Evolutionary conservation across 2,888 invertebrate species (phyloP), one percentile per base, ranked within the genome.

Genomic region (Agelastica alni): DNA sequence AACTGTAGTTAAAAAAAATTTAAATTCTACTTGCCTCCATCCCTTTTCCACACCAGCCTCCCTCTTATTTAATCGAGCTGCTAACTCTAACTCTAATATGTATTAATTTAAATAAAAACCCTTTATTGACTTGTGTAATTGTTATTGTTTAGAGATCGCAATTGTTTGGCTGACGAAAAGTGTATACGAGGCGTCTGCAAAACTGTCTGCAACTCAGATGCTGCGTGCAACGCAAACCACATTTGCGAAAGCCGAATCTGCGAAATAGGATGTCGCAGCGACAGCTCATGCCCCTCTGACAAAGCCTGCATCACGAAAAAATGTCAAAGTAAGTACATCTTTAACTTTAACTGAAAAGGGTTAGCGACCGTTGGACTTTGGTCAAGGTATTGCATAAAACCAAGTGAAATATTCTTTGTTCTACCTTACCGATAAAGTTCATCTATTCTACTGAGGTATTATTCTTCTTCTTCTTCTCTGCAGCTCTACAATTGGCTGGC

Each of bases 171-270:
- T 10, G 91, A 93, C 70, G 93, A 94, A 76, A 85, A 90, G 64
- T 95, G 95, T 74, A 85, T 93, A 61, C 82, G 85, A 49, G 92
- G 91, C 36, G 83, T 88, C 46, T 94, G 94, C 70, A 87, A 89
- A 75, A 82, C 88, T 1, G 86, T 94, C 20, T 95, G 94, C 71
- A 94, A 93, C 71, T 91, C 87, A 46, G 93, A 95, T 72, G 83
- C 86, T 9, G 86, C 88, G 55, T 95, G 94, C 70, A 84, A 84
- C 13, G 80, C 83, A 9, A 87, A 89, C 62, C 90, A 93, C 75
- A 92, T 95, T 66, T 95, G 95, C 70, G 89, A 91, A 74, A 91
- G 89, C 67, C 83, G 93, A 66, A 81, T 93, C 59, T 94, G 94
- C 72, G 86, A 91, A 70, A 84, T 87, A 67, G 95, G 95, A 37